These are phyloP conservation scores for Mechanitis messenoides DNA, from an alignment of 2,888 invertebrate genomes.

Conservation along the genomic window DNA sequence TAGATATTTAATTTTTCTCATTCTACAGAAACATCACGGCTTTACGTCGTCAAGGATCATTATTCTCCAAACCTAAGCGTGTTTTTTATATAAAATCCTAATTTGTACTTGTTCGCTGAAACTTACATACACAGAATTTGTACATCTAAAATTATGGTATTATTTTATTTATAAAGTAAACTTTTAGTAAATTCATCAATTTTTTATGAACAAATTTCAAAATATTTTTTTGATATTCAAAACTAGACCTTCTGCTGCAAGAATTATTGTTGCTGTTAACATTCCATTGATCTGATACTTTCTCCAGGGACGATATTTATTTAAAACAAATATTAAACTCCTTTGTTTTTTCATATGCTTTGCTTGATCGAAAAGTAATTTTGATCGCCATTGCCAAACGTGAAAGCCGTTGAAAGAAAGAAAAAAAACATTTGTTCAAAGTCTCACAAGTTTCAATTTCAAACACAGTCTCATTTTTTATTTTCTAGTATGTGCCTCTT, in stretches of 20 bases:
- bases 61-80: constrained; percentile 57
- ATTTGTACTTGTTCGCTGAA: constrained; percentile 63
- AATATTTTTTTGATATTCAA: constrained; percentile 6
- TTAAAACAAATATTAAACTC: not conserved
- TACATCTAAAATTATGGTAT: not conserved
- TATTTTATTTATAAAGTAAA: not conserved
- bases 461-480: no score
- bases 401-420: not conserved
- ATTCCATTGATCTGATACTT: constrained; percentile 69
- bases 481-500: not conserved
- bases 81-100: constrained; percentile 65
- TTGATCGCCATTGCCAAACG: not conserved
- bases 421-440: not conserved
- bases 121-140: not conserved
- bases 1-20: constrained; percentile 55
- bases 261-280: constrained; percentile 59
- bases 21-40: constrained; percentile 44
- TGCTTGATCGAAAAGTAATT: not conserved
- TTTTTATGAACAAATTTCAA: not conserved
- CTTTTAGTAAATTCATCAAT: not conserved
- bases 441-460: not conserved
- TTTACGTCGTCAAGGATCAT: constrained; percentile 58
- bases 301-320: constrained; percentile 38
- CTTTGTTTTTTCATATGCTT: not conserved
- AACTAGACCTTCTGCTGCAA: constrained; percentile 56